phyloP scores from a whole-genome alignment of 2,797 vertebrate species.

The Cynodonichthys magdalenae region DNA sequence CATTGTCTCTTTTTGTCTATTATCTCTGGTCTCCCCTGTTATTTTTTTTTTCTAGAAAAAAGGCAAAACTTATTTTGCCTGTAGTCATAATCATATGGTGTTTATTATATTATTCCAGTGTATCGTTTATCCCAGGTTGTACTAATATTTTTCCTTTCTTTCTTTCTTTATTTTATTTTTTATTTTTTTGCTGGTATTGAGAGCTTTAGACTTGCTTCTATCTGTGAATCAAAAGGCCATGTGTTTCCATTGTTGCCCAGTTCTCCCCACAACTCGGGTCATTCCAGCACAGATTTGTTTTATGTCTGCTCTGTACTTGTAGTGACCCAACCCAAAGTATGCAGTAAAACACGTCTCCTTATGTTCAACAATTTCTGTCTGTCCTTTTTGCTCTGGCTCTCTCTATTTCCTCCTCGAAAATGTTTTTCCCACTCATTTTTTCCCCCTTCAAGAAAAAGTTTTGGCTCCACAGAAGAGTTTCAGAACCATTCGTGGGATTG shows the following conservation, averaged over 20 bases:
- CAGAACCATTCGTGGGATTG: slow-evolving; percentile 72
- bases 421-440: slow-evolving; percentile 24
- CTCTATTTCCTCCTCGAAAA: slow-evolving; percentile 23
- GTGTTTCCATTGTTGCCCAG: slow-evolving; percentile 51
- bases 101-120: neutral
- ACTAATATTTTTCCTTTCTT: neutral
- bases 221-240: slow-evolving; percentile 40
- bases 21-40: slow-evolving; percentile 9
- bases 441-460: slow-evolving; percentile 53
- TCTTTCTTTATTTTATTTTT: neutral
- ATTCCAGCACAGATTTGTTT: slow-evolving; percentile 76
- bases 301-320: slow-evolving; percentile 79
- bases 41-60: too few relatives aligned
- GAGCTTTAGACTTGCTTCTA: slow-evolving; percentile 32
- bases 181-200: neutral
- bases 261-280: slow-evolving; percentile 58
- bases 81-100: neutral
- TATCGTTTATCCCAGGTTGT: neutral
- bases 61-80: neutral
- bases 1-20: slow-evolving; percentile 42
- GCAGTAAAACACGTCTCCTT: slow-evolving; percentile 73
- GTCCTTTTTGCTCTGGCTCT: slow-evolving; percentile 10
- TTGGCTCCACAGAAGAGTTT: slow-evolving; percentile 71
- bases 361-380: slow-evolving; percentile 32
- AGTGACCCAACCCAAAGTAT: slow-evolving; percentile 77